Evolutionary conservation across 2,797 vertebrate species (phyloP).

Genomic region (Alcedo atthis): DNA sequence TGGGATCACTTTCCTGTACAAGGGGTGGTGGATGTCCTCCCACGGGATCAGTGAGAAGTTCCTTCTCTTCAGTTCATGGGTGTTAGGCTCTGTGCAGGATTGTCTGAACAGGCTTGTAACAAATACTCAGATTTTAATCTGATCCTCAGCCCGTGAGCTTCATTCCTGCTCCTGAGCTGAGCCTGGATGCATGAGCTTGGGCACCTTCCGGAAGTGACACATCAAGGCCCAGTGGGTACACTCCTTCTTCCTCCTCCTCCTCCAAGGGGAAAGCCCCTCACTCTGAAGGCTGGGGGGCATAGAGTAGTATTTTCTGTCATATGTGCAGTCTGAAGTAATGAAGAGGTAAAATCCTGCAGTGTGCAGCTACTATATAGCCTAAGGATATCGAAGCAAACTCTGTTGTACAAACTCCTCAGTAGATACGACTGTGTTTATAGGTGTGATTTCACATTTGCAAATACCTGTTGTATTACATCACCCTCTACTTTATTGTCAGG

Average conservation of each 20-base stretch:
- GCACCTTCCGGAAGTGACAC: not conserved
- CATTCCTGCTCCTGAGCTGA: rapidly evolving
- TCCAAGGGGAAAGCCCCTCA: rapidly evolving
- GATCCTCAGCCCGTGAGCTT: not conserved
- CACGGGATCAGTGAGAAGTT: not conserved
- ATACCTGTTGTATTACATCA: not conserved
- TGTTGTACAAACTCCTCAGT: not conserved
- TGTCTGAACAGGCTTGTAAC: not conserved
- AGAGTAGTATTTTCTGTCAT: not conserved
- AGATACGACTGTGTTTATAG: not conserved
- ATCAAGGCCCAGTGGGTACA: not conserved
- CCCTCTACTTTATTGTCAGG: not conserved
- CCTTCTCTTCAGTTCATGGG: not conserved
- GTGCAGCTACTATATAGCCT: not conserved
- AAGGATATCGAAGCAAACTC: rapidly evolving
- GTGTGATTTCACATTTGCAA: not conserved
- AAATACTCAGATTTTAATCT: not conserved
- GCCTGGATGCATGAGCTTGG: rapidly evolving
- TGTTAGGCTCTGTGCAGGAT: not conserved
- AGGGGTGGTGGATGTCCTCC: not conserved
- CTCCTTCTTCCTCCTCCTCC: not conserved
- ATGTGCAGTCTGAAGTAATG: not conserved
- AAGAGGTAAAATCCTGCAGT: not conserved
- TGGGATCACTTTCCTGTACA: not conserved
- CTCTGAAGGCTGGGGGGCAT: not conserved